Conservation (phyloP, 2,797 vertebrate species). For the Muraenolepis orangiensis region DNA sequence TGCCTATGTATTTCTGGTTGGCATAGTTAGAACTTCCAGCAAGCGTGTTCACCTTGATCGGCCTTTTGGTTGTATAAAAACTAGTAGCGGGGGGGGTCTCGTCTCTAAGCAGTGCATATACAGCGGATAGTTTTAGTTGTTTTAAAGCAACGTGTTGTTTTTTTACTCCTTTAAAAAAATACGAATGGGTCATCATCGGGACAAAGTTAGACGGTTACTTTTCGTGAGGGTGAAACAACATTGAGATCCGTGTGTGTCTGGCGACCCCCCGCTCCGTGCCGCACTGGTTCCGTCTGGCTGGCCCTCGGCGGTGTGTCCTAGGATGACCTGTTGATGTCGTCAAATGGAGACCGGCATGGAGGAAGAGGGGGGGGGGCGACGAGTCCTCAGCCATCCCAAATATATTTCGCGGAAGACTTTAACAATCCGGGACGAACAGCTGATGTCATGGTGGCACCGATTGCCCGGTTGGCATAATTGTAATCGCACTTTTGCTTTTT, state of each 20-base stretch:
- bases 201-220: background rate
- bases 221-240: background rate
- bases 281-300: constrained; percentile 81
- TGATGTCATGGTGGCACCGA: background rate
- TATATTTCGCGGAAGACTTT: constrained; percentile 39
- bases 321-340: constrained; percentile 85
- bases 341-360: constrained; percentile 71
- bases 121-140: too few species aligned
- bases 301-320: constrained; percentile 80
- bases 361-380: constrained; percentile 71
- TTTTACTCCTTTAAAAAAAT: background rate
- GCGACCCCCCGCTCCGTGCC: constrained; percentile 53
- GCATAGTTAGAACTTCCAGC: constrained; percentile 59
- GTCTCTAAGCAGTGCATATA: background rate
- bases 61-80: background rate
- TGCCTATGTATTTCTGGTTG: constrained; percentile 22
- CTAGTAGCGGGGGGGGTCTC: background rate
- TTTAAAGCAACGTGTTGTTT: background rate
- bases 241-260: background rate
- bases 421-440: background rate
- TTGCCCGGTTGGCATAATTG: background rate
- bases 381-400: constrained; percentile 62
- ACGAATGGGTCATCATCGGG: background rate
- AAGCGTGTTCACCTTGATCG: background rate
- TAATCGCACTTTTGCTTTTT: background rate